Conservation (phyloP, 2,888 invertebrate species). For the Tuta absoluta region DNA sequence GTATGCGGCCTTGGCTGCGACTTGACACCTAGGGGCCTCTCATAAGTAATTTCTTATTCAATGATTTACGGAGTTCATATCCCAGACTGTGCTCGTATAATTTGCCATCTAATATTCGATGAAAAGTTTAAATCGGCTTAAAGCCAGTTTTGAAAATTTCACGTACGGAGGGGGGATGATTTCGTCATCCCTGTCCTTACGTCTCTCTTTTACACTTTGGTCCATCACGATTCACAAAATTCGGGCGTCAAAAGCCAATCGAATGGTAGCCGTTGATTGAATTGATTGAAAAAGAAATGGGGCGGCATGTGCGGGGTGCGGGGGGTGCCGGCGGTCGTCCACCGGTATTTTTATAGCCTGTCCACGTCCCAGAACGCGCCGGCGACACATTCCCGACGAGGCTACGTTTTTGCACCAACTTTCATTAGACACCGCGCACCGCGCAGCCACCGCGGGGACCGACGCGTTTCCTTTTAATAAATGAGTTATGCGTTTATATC, state of each 20-base stretch:
- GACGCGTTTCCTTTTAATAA: constrained; percentile 75
- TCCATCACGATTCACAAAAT: constrained; percentile 28
- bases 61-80: constrained; percentile 42
- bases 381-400: constrained; percentile 77
- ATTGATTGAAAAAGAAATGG: constrained; percentile 76
- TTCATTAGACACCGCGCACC: constrained; percentile 75
- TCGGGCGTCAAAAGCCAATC: constrained; percentile 61
- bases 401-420: constrained; percentile 77
- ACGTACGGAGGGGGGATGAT: constrained; percentile 6
- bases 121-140: background rate
- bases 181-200: constrained; percentile 17
- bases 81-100: constrained; percentile 24
- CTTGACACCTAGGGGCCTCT: constrained; percentile 42
- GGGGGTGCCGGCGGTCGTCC: constrained; percentile 46
- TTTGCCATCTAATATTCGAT: constrained; percentile 6
- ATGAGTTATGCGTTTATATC: constrained; percentile 76
- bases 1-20: constrained; percentile 46
- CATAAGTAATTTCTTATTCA: constrained; percentile 47
- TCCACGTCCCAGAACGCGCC: constrained; percentile 74
- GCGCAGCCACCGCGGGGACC: constrained; percentile 66
- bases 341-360: constrained; percentile 78
- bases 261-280: constrained; percentile 70
- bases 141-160: background rate
- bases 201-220: constrained; percentile 27
- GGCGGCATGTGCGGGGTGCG: constrained; percentile 56